Percentiles rank a stretch among this genome's conserved stretches.
phyloP scores from a whole-genome alignment of 2,113 vertebrate genomes.

The Phyllostomus discolor region DNA sequence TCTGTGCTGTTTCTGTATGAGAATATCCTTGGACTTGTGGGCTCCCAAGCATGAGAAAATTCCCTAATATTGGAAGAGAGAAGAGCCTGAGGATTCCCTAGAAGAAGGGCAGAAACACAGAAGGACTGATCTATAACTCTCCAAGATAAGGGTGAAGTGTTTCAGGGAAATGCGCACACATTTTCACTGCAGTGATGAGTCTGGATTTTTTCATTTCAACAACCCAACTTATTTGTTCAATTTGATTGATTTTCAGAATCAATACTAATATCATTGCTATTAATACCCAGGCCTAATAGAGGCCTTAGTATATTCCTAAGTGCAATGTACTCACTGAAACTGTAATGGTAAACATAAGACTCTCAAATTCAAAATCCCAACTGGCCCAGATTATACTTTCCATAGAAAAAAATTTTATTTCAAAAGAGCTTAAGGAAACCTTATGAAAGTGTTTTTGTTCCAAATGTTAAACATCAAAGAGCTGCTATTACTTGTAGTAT shows the following conservation, averaged over 20 bases:
- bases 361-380: neutral
- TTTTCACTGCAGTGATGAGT: neutral
- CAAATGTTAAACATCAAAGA: neutral
- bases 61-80: neutral
- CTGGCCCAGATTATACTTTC: neutral
- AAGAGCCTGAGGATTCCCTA: neutral
- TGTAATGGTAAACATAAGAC: neutral
- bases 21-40: neutral
- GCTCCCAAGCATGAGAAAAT: neutral
- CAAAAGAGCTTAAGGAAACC: neutral
- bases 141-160: neutral
- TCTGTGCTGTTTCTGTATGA: neutral
- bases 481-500: neutral
- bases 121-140: neutral
- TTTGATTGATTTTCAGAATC: conserved; percentile 4
- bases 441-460: neutral
- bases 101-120: neutral
- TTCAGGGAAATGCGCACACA: neutral
- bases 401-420: neutral
- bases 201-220: neutral
- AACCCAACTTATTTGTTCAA: neutral
- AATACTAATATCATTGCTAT: neutral
- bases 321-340: neutral
- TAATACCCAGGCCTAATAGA: neutral
- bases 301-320: neutral